Evolutionary conservation across 2,888 invertebrate genomes (phyloP).

Genomic region (Syrista parreyssii): DNA sequence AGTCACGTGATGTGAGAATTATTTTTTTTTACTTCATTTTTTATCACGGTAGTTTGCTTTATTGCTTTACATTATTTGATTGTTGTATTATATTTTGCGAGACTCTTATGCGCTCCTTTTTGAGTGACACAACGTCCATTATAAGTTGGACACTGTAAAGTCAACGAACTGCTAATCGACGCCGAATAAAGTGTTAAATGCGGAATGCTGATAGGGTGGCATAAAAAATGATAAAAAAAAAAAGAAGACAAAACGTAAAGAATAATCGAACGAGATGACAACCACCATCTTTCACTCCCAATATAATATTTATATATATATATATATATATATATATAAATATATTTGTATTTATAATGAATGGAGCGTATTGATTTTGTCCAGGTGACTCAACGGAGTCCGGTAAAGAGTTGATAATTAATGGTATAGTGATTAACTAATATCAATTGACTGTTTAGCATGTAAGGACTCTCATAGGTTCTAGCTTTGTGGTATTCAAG

Average conservation of each 20-base stretch:
- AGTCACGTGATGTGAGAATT: no score
- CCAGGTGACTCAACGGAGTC: not conserved
- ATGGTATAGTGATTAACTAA: not conserved
- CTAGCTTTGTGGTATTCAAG: not conserved
- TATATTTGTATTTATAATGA: conserved; percentile 7
- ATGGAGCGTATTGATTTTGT: conserved; percentile 1
- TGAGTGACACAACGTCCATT: not conserved
- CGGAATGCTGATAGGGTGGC: not conserved
- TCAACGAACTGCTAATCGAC: no score
- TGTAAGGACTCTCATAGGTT: conserved; percentile 1
- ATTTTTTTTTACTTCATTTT: no score
- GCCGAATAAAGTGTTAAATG: conserved; percentile 13
- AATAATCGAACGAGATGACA: not conserved
- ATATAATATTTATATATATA: not conserved
- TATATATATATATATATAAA: not conserved
- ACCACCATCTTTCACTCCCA: not conserved
- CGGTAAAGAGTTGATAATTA: not conserved
- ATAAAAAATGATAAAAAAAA: conserved; percentile 13
- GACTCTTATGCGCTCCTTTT: no score
- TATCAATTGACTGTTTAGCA: conserved; percentile 6
- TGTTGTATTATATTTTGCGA: no score
- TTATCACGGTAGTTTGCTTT: no score
- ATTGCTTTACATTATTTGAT: no score
- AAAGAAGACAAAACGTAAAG: conserved; percentile 12
- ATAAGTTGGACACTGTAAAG: not conserved